phyloP scores from a whole-genome alignment of 2,888 invertebrate genomes.

The Erynnis tages region DNA sequence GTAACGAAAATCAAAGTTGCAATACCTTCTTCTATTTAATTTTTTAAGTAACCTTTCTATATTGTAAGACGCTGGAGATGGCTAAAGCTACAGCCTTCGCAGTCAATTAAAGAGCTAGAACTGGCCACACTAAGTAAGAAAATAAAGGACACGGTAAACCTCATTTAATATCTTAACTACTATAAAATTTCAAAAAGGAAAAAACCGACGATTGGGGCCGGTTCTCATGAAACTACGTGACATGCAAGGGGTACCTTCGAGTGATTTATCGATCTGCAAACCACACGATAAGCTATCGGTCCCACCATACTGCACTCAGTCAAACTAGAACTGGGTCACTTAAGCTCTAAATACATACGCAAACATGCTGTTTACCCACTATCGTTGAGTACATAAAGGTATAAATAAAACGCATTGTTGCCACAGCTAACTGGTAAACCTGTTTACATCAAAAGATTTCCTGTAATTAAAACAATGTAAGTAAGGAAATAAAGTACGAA shows the following conservation, averaged over 20 bases:
- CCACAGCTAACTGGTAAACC: slow-evolving; percentile 27
- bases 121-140: too few species aligned
- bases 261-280: slow-evolving; percentile 66
- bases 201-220: too few species aligned
- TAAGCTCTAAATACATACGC: slow-evolving; percentile 50
- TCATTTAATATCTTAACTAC: too few species aligned
- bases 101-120: too few species aligned
- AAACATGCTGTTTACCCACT: slow-evolving; percentile 38
- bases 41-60: too few species aligned
- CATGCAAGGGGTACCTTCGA: slow-evolving; percentile 34
- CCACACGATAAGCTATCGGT: slow-evolving; percentile 60
- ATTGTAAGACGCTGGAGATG: too few species aligned
- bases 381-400: slow-evolving; percentile 30
- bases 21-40: too few species aligned
- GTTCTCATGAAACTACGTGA: not conserved
- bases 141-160: too few species aligned
- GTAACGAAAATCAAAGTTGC: too few species aligned
- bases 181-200: too few species aligned
- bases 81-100: too few species aligned
- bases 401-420: slow-evolving; percentile 51
- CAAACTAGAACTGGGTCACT: slow-evolving; percentile 60
- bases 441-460: slow-evolving; percentile 16
- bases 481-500: slow-evolving; percentile 1
- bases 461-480: slow-evolving; percentile 16
- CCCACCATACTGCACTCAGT: slow-evolving; percentile 45